Conservation (phyloP, 2,797 vertebrate species). For the Columba guinea region DNA sequence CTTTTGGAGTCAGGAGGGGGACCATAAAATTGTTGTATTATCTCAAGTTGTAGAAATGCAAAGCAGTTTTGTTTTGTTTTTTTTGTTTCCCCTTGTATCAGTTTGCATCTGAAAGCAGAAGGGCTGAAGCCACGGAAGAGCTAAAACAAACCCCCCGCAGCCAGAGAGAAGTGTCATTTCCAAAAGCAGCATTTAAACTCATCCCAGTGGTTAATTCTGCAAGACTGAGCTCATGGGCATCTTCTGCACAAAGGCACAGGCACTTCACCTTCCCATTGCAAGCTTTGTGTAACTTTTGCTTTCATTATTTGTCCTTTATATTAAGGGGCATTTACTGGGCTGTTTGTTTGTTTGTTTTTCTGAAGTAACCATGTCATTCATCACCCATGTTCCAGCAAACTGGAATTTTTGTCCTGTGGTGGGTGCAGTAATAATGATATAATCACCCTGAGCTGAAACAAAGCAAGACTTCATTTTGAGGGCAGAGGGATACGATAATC, state of each 20-base stretch:
- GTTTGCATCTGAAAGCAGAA: background rate
- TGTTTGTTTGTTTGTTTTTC: background rate
- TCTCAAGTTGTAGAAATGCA: background rate
- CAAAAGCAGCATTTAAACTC: background rate
- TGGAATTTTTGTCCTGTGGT: background rate
- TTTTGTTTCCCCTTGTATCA: background rate
- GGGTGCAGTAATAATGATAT: background rate
- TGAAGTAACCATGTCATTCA: background rate
- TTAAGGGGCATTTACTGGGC: background rate
- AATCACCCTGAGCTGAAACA: background rate
- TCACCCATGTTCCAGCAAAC: background rate
- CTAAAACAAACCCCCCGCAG: background rate
- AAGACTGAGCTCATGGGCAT: background rate
- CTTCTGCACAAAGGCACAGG: background rate
- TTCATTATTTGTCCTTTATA: background rate
- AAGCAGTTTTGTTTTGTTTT: background rate
- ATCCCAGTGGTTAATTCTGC: accelerated
- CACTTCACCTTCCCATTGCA: accelerated
- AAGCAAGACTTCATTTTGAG: background rate
- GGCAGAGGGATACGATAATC: background rate
- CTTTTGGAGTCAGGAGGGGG: background rate
- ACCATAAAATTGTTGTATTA: background rate
- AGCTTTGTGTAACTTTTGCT: background rate
- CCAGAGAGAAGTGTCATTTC: background rate
- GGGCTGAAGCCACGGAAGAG: background rate